These are phyloP conservation scores for Crotophaga sulcirostris DNA, from an alignment of 2,113 vertebrate genomes.

Conservation along the genomic window DNA sequence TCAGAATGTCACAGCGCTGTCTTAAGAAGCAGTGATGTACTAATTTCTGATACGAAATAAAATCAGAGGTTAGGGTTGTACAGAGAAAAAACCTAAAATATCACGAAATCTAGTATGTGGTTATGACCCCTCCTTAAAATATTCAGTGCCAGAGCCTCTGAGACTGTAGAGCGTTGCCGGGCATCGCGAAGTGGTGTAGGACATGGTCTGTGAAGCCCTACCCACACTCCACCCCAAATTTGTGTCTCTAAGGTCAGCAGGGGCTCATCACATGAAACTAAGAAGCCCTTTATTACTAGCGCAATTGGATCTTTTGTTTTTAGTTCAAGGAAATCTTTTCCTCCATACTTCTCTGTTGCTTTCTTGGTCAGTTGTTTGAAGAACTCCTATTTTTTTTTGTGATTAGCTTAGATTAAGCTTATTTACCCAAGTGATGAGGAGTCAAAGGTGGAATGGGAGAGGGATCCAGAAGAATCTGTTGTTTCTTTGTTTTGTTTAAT, in stretches of 20 bases:
- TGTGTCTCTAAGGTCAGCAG: background rate
- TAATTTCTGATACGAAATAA: background rate
- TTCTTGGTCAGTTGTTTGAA: background rate
- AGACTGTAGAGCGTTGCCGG: background rate
- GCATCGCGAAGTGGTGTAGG: background rate
- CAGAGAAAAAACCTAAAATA: background rate
- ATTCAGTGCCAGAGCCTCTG: background rate
- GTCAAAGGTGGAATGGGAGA: background rate
- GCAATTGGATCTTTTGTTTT: background rate
- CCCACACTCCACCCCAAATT: background rate
- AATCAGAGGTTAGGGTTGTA: background rate
- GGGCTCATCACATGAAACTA: background rate
- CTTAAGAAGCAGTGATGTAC: background rate
- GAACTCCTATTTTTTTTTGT: accelerated
- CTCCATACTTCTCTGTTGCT: background rate
- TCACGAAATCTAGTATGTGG: background rate
- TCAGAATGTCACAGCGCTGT: background rate
- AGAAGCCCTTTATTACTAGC: background rate
- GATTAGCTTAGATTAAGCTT: background rate
- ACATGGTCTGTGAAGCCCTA: background rate
- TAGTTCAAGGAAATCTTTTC: background rate
- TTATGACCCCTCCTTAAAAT: background rate
- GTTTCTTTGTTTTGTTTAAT: background rate
- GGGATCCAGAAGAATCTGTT: background rate
- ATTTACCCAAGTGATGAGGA: background rate